These are phyloP conservation scores for Cancer borealis DNA, from an alignment of 2,888 invertebrate genomes.

Conservation along the genomic window DNA sequence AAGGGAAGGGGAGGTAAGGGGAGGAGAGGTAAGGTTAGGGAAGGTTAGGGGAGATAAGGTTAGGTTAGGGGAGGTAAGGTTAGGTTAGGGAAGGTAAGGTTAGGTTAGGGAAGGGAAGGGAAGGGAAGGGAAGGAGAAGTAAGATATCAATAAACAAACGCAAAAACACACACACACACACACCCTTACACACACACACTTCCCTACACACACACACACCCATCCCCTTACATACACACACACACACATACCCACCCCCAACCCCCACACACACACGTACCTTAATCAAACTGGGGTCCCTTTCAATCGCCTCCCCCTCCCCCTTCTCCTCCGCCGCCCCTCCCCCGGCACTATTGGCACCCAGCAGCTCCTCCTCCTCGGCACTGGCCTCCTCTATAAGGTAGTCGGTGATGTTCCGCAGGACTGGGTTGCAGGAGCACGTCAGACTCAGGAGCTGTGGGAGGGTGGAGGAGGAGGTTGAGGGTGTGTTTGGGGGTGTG, in stretches of 20 bases:
- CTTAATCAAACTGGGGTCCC: conserved; percentile 86
- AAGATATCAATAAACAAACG: no score
- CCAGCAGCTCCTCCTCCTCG: conserved; percentile 96
- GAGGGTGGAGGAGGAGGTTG: neutral
- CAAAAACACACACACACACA: no score
- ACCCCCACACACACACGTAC: conserved; percentile 81
- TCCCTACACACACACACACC: no score
- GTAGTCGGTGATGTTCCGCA: conserved; percentile 98
- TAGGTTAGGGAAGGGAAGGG: no score
- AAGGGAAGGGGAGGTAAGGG: no score
- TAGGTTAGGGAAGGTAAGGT: no score
- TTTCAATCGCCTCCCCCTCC: conserved; percentile 83
- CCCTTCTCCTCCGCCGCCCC: conserved; percentile 82
- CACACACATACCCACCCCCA: neutral
- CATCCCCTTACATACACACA: no score
- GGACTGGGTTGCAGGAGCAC: conserved; percentile 87
- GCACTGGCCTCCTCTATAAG: conserved; percentile 98
- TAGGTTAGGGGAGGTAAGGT: no score
- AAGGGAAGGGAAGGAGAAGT: no score
- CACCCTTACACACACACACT: no score
- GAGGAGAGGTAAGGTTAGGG: no score
- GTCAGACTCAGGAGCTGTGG: conserved; percentile 72
- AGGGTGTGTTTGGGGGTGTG: neutral
- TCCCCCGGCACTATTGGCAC: conserved; percentile 81
- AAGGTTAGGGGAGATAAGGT: no score